Percentiles rank a stretch among this genome's conserved stretches.
Evolutionary conservation across 2,113 vertebrate genomes (phyloP).

Genomic region (Podiceps cristatus): DNA sequence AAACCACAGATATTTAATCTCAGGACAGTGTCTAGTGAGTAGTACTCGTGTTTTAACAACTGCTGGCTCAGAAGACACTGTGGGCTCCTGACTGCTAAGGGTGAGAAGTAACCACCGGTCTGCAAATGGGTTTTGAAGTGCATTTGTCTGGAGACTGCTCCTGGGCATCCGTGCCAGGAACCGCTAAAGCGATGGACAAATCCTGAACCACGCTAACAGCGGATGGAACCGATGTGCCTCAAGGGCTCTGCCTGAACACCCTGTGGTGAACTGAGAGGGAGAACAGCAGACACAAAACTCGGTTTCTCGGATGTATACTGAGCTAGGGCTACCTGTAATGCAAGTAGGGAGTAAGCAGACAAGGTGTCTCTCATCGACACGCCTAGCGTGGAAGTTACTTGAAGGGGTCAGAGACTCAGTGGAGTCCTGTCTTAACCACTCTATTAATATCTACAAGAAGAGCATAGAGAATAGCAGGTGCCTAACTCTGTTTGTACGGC

Average conservation of each 20-base stretch:
- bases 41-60: background rate
- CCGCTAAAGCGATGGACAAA: background rate
- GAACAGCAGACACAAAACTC: background rate
- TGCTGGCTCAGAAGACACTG: background rate
- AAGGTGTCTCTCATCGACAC: accelerated
- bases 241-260: background rate
- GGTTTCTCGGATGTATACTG: background rate
- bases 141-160: background rate
- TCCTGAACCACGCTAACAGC: background rate
- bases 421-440: background rate
- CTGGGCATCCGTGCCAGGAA: background rate
- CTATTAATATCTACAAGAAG: background rate
- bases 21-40: background rate
- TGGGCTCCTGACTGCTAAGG: background rate
- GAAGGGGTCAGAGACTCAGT: background rate
- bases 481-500: background rate
- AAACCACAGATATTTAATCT: background rate
- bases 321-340: background rate
- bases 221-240: background rate
- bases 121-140: background rate
- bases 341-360: background rate
- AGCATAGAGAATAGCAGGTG: background rate
- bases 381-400: background rate
- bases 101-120: background rate
- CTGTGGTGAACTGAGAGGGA: background rate